Base-by-base conservation (phyloP, 2,888 invertebrate genomes). In the Drosophila suboccidentalis region DNA sequence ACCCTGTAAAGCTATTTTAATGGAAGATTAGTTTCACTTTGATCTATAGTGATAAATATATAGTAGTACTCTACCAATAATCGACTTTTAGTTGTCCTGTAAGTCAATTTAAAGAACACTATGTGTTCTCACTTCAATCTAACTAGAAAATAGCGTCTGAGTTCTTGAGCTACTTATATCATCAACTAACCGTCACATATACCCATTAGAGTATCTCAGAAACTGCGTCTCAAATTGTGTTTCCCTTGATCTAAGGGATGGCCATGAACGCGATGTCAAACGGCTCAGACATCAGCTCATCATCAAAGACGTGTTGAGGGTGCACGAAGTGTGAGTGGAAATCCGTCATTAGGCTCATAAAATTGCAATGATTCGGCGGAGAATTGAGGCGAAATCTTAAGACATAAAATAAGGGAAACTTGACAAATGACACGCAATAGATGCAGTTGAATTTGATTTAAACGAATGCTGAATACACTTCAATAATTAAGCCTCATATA, bases 291-390 rank as follows among this genome's bases (percentile, higher is more conserved):
- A 44, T 19, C 55, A 57, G 41, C 29, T 41, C 54, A 51, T 44
- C 44, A 70, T 41, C 26, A 62, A 57, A 34, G 64, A 43, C 22
- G 22, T 13, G 36, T 44, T 46, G 63, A 69, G 80, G 65, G 60
- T 71, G 82, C 58, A 22, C 19, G 32, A 22, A 36, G 55, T 57
- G 64, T 66, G 54, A 63, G 69, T 80, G 59, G 55, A 68, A 60
- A 78, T 82, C 82, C 67, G 75, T 80, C 86, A 86, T 88, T 87
- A 75, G 86, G 61, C 71, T 69, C 80, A 85, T 82, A 75, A 85
- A 88, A 80, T 72, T 57, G 71, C 75, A 72, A 74, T 82, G 78
- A 75, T 75, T 84, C 74, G 72, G 71, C 82, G 55, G 44, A 51
- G 44, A 63, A 15, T 34, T 57, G 26, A 15, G n/a, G 43, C 39